Conservation (phyloP, 2,797 vertebrate genomes). For the Amniataba percoides region DNA sequence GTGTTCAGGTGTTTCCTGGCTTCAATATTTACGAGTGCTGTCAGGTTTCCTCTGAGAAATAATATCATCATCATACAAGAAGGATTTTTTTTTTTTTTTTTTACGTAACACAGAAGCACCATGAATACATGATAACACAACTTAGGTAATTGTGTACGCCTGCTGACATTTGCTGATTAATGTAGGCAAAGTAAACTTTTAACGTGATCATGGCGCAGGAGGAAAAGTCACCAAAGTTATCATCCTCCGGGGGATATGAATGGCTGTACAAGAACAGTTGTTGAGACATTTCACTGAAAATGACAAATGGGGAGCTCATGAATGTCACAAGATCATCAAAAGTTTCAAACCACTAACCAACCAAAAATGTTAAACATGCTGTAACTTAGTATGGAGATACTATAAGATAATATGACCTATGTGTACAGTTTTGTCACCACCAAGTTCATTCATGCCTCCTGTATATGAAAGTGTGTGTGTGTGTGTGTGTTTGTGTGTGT, state of each 20-base stretch:
- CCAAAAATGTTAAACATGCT: no score
- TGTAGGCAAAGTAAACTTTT: neutral
- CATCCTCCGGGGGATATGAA: neutral
- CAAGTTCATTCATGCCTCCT: neutral
- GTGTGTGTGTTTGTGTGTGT: neutral
- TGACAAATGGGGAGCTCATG: neutral
- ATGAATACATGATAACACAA: neutral
- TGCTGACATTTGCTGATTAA: neutral
- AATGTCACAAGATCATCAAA: neutral
- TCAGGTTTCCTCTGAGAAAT: neutral
- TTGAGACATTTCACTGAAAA: neutral
- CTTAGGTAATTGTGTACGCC: neutral
- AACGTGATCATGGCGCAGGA: neutral
- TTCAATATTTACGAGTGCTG: neutral
- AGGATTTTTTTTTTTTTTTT: neutral
- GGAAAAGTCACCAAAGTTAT: neutral
- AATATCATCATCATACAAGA: neutral
- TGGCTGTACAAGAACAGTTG: neutral
- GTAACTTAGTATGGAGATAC: no score
- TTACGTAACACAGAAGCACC: neutral
- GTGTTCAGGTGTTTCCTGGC: constrained; percentile 1
- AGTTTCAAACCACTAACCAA: no score
- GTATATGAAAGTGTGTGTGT: neutral
- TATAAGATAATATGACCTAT: no score
- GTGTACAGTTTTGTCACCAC: neutral